These are phyloP conservation scores for Neolamprologus sp. DNA, from an alignment of 2,113 vertebrate species.

Conservation along the genomic window DNA sequence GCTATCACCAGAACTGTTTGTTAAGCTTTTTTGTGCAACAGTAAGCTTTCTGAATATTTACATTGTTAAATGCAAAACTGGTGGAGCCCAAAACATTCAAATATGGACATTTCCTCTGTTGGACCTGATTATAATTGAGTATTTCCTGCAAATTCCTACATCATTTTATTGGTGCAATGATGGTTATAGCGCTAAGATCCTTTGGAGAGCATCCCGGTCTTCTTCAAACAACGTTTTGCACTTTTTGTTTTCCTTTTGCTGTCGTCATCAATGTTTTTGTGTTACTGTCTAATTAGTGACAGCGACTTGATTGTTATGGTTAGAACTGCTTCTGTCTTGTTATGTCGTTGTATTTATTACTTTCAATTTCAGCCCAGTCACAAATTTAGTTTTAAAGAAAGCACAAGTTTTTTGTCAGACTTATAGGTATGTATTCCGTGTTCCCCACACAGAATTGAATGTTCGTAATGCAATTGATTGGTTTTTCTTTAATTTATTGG, in stretches of 20 bases:
- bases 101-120: neutral
- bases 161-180: neutral
- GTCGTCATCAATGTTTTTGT: neutral
- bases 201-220: neutral
- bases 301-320: neutral
- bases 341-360: neutral
- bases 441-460: neutral
- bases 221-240: slow-evolving; percentile 47
- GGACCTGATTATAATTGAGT: neutral
- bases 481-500: neutral
- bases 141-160: neutral
- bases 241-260: slow-evolving; percentile 14
- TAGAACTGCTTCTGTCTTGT: neutral
- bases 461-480: neutral
- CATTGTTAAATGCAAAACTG: neutral
- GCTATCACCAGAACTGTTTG: neutral
- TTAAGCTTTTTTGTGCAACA: neutral
- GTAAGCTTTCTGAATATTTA: neutral
- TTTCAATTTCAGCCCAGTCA: neutral
- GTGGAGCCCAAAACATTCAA: neutral
- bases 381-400: neutral
- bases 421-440: neutral
- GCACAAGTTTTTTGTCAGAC: neutral
- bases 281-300: neutral
- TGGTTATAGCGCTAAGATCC: neutral